Percentiles rank a stretch among this genome's conserved stretches.
Evolutionary conservation across 2,797 vertebrate species (phyloP).

Genomic region (Orientallactaga sibirica): DNA sequence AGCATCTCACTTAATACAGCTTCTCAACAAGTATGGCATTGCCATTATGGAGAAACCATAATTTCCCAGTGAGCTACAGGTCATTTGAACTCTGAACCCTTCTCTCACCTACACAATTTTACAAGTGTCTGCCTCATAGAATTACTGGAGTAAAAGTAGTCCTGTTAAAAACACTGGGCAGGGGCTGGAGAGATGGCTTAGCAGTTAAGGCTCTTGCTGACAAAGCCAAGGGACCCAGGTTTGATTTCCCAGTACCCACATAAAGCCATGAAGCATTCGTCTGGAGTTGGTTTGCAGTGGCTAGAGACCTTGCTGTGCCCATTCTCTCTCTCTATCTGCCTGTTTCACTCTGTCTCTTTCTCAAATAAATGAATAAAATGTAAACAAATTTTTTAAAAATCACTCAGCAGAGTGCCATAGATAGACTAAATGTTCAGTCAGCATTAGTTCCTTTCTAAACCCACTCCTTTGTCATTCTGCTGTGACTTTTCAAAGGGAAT

Average conservation of each 20-base stretch:
- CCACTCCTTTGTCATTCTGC: accelerated
- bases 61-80: not conserved
- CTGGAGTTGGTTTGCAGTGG: no score
- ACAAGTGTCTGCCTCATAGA: not conserved
- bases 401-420: accelerated
- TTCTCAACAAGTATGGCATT: not conserved
- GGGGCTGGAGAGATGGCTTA: not conserved
- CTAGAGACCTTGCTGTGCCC: no score
- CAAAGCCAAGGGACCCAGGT: not conserved
- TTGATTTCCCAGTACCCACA: not conserved
- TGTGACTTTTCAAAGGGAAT: not conserved
- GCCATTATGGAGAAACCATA: not conserved
- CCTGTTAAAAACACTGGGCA: not conserved
- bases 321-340: no score
- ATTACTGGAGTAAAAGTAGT: not conserved
- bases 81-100: not conserved
- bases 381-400: no score
- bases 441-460: not conserved
- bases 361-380: not conserved
- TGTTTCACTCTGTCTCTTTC: no score
- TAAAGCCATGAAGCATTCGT: not conserved
- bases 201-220: not conserved
- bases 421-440: no score
- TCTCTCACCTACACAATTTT: not conserved
- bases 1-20: not conserved